Percentiles rank a stretch among this genome's conserved stretches.
Conservation (phyloP, 2,113 vertebrate genomes). For the Thomomys bottae region DNA sequence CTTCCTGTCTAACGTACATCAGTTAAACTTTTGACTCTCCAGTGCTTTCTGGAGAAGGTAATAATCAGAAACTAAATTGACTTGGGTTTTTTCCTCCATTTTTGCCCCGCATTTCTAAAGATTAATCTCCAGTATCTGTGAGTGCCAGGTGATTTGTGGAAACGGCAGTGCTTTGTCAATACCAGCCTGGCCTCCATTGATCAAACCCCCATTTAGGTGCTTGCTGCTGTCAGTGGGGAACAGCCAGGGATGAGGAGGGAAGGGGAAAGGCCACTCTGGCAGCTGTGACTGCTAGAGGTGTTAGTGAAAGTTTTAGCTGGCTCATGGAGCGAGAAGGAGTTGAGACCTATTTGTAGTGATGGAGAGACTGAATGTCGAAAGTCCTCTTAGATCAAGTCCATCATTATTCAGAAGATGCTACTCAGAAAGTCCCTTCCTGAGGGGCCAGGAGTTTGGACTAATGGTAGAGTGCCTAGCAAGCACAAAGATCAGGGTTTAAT, state of each 20-base stretch:
- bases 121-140: conserved; percentile 64
- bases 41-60: conserved; percentile 63
- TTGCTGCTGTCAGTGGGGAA: background rate
- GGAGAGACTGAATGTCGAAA: background rate
- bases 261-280: background rate
- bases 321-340: too few species aligned
- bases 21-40: conserved; percentile 68
- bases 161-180: conserved; percentile 60
- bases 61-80: conserved; percentile 60
- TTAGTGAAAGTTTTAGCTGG: background rate
- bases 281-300: background rate
- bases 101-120: conserved; percentile 60
- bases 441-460: too few species aligned
- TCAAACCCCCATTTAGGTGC: conserved; percentile 45
- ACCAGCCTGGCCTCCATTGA: conserved; percentile 30
- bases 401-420: background rate
- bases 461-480: too few species aligned
- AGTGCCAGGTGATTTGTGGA: conserved; percentile 37
- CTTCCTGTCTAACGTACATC: conserved; percentile 73
- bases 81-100: conserved; percentile 35
- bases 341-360: background rate
- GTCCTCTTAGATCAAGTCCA: background rate
- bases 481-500: too few species aligned
- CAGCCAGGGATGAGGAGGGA: background rate
- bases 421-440: background rate